Conservation (phyloP, 2,113 vertebrate genomes). For the Enhydra lutris region DNA sequence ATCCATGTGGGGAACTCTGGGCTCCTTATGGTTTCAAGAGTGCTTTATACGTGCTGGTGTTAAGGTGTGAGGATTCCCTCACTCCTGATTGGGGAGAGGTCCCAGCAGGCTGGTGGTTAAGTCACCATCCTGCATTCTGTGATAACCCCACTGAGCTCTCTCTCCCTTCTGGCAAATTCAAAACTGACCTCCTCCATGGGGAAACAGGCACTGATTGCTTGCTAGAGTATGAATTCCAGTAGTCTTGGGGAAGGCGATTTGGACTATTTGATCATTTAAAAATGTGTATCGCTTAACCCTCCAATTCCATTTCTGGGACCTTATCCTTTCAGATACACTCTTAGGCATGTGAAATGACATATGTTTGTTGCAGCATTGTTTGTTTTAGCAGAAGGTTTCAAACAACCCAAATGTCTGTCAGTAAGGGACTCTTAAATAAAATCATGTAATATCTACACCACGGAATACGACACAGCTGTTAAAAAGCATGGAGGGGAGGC, state of each 20-base stretch:
- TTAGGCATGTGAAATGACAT: background rate
- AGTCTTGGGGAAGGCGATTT: background rate
- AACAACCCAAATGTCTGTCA: constrained; percentile 3
- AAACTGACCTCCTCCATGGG: background rate
- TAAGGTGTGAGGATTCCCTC: background rate
- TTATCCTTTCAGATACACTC: background rate
- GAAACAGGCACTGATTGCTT: background rate
- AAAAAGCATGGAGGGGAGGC: background rate
- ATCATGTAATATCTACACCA: background rate
- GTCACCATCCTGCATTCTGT: background rate
- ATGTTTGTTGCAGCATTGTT: background rate
- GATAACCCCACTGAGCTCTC: background rate
- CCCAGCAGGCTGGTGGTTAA: background rate
- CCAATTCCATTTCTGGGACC: background rate
- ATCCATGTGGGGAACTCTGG: background rate
- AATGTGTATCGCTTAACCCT: background rate
- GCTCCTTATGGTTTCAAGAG: background rate
- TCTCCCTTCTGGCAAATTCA: background rate
- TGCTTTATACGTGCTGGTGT: background rate
- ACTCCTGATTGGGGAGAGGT: background rate
- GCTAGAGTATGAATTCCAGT: background rate
- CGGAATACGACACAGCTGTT: background rate
- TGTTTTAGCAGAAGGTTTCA: constrained; percentile 37
- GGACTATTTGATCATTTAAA: background rate
- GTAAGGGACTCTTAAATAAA: background rate